Evolutionary conservation across 2,113 vertebrate genomes (phyloP), one percentile per base, ranked within the genome.

Genomic region (Agapornis roseicollis): DNA sequence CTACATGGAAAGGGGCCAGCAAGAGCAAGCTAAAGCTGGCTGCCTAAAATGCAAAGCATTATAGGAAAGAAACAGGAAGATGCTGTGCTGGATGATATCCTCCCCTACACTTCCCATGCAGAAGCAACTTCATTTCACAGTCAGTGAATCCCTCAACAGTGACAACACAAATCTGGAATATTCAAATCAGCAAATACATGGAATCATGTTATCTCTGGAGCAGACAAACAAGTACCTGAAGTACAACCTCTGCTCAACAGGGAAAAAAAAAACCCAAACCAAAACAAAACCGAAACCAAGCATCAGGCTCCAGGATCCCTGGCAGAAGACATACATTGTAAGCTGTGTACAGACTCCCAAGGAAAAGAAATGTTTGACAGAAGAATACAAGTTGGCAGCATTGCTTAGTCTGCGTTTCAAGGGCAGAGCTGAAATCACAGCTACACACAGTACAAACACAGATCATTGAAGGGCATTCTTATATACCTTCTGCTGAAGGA

Each of bases 381-480:
- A 81, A 85, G 33, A 91, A 65, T 66, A 72, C 11, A 76, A 65
- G 39, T 22, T 90, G 80, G 35, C 60, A 81, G n/a, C 88, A 44
- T 10, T 80, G 71, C 71, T 93, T 71, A 63, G 91, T 88, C 50
- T 70, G 10, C 31, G 4, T 86, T 95, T 95, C 69, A 94, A 97
- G 86, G 71, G 35, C 55, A 97, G 56, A 92, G n/a, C 44, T 80
- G 56, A 69, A 93, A 74, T 47, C 3, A 2, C 39, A 60, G 56
- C 70, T 44, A 33, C 60, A 68, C 76, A 58, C 5, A 47, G 10
- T 31, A 11, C 7, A 37, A 41, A 79, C 28, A 31, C 4, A 61
- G 78, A 88, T 52, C 41, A 52, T 3, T 80, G 64, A 91, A 86
- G 46, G 11, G 24, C 76, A 70, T 52, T 53, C 61, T 58, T 85